Base-by-base conservation (phyloP, 2,113 vertebrate species). In the Apteryx owenii region DNA sequence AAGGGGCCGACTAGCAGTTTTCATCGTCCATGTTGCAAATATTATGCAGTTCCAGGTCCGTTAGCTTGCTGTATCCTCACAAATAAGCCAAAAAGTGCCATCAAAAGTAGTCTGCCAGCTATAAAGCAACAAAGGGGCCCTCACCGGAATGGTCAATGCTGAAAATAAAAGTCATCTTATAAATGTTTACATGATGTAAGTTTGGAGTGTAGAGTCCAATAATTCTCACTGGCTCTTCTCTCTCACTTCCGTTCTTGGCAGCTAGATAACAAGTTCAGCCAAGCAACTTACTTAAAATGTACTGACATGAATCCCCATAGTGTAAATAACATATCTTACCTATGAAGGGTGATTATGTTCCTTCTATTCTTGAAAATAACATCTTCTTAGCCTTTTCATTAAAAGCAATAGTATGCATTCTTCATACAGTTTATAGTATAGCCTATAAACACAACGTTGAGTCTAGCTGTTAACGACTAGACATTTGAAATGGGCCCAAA, bases 211-310 rank as follows among this genome's bases (percentile, higher is more conserved):
- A 33, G 82, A 88, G 85, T 82, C 92, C 88, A 97, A 94, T 93
- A 97, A 96, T 85, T 96, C 95, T 96, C 71, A 72, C 85, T 93
- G 77, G 93, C 88, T 95, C 81, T 95, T 93, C 90, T 94, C 93
- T 92, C 86, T 95, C 97, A 97, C 97, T 97, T 97, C 96, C 93
- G 88, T 93, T 95, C 94, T 95, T 96, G 97, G 97, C 96, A 92
- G 94, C 65, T 60, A 92, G 89, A 92, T 90, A 94, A 92, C 80
- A 96, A 96, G 88, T 94, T 96, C 95, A 96, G 97, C 96, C 96
- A 97, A 96, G 96, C 96, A 97, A 87, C 92, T 96, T 58, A 89
- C 94, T 97, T 96, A 89, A 94, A 96, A 86, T 65, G 93, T 79
- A 96, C 90, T 94, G 96, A 96, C 95, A 86, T 54, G 90, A 97